Conservation (phyloP, 2,888 invertebrate species). For the Phragmatobia fuliginosa region DNA sequence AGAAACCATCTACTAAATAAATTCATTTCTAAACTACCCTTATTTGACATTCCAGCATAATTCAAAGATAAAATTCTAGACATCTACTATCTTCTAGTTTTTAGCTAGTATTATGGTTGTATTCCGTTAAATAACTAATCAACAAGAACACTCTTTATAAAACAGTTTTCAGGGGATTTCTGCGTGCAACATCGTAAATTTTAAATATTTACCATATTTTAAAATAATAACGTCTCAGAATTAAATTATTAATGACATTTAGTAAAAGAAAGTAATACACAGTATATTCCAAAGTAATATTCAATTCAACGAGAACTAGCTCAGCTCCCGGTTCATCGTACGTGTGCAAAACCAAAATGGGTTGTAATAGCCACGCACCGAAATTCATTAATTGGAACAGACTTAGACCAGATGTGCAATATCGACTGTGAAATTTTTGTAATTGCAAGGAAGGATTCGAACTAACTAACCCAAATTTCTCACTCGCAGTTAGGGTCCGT, state of each 20-base stretch:
- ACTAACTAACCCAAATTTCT: slow-evolving; percentile 43
- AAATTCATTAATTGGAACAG: slow-evolving; percentile 62
- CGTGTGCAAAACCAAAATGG: slow-evolving; percentile 48
- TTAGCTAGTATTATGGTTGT: too few relatives aligned
- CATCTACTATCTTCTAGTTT: too few relatives aligned
- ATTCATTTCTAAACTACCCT: too few relatives aligned
- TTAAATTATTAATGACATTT: too few relatives aligned
- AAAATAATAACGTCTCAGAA: neutral
- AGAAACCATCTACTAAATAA: too few relatives aligned
- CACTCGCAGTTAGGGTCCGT: slow-evolving; percentile 29
- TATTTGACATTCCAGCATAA: too few relatives aligned
- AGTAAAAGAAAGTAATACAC: too few relatives aligned
- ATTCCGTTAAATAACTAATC: too few relatives aligned
- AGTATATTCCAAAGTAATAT: neutral
- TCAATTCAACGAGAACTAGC: slow-evolving; percentile 1
- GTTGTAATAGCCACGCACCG: slow-evolving; percentile 40
- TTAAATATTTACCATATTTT: neutral
- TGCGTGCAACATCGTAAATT: too few relatives aligned
- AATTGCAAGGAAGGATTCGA: slow-evolving; percentile 49
- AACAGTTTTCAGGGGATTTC: too few relatives aligned
- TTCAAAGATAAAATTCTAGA: too few relatives aligned
- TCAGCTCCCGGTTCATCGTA: slow-evolving; percentile 28
- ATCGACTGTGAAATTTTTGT: slow-evolving; percentile 58
- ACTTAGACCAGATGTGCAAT: slow-evolving; percentile 57
- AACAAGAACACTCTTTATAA: too few relatives aligned